Percentiles rank a stretch among this genome's conserved stretches.
Conservation (phyloP, 64 coral and sea anemone species). For the Porites lutea region DNA sequence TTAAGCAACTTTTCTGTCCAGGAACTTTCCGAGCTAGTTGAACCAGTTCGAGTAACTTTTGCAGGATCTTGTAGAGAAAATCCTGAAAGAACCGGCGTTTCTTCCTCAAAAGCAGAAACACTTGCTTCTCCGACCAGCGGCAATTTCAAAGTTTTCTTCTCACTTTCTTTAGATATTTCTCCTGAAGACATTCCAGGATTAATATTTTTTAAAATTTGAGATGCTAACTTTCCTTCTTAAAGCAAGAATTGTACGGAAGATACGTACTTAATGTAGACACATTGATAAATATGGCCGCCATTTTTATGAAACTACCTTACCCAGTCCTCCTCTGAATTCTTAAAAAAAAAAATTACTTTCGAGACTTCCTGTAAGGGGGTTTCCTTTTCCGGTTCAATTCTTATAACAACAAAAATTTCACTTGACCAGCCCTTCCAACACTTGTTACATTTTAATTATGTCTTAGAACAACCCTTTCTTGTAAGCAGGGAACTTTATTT, state of each 20-base stretch:
- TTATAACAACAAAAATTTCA: too few relatives aligned
- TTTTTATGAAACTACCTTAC: not conserved
- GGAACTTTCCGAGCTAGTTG: conserved; percentile 54
- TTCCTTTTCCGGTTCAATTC: not conserved
- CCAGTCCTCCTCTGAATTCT: not conserved
- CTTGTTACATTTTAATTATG: too few relatives aligned
- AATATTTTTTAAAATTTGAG: not conserved
- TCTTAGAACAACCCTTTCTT: too few relatives aligned
- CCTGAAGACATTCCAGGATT: not conserved
- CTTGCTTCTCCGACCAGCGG: not conserved
- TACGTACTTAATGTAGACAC: not conserved
- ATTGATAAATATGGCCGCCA: not conserved
- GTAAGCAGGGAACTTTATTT: too few relatives aligned
- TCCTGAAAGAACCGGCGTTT: conserved; percentile 12
- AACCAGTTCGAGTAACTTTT: conserved; percentile 23
- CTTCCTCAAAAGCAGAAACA: not conserved
- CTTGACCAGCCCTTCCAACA: too few relatives aligned
- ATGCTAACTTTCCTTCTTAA: not conserved
- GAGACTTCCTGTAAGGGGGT: not conserved
- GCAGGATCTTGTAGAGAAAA: conserved; percentile 37
- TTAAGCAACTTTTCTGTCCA: conserved; percentile 87
- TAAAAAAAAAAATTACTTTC: not conserved
- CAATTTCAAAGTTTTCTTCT: conserved; percentile 18
- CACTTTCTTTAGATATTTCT: conserved; percentile 1
- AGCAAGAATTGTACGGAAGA: not conserved